A percentile compares a stretch with the other conserved stretches of the same genome.
These are phyloP conservation scores for Nothobranchius kuhntae DNA, from an alignment of 2,113 vertebrate genomes.

Conservation along the genomic window DNA sequence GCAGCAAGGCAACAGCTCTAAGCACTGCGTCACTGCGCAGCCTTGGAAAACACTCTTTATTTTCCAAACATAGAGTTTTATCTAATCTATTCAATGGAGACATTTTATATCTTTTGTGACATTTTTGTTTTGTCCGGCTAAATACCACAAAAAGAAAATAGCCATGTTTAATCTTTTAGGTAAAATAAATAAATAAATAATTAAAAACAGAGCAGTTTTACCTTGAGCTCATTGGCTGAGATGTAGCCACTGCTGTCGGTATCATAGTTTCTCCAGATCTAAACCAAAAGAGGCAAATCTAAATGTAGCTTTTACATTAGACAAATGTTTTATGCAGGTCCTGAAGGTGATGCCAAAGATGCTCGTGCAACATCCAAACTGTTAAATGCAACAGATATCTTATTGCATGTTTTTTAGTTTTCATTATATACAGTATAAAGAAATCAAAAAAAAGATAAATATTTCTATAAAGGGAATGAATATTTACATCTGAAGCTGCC, in stretches of 20 bases:
- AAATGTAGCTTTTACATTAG: rapidly evolving
- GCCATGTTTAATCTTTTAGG: not conserved
- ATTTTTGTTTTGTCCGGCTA: too few species aligned
- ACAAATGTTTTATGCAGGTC: too few species aligned
- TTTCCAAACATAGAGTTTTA: too few species aligned
- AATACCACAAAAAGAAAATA: not conserved
- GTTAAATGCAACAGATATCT: too few species aligned
- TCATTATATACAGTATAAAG: too few species aligned
- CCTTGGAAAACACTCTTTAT: too few species aligned
- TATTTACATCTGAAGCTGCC: not conserved
- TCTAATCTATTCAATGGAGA: too few species aligned
- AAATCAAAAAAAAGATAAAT: not conserved
- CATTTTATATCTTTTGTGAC: too few species aligned
- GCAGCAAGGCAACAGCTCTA: too few species aligned
- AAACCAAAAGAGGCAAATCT: not conserved
- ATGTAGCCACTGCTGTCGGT: constrained; percentile 93
- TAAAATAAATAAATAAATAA: not conserved
- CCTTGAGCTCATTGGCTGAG: constrained; percentile 86
- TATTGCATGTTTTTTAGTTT: too few species aligned
- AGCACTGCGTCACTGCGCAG: too few species aligned
- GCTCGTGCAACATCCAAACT: too few species aligned
- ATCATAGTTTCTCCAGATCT: constrained; percentile 96
- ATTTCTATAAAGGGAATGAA: not conserved
- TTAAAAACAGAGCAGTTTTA: constrained; percentile 36
- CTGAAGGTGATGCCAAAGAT: rapidly evolving